phyloP scores from a whole-genome alignment of 2,888 invertebrate genomes.

The Leptinotarsa haldemani region DNA sequence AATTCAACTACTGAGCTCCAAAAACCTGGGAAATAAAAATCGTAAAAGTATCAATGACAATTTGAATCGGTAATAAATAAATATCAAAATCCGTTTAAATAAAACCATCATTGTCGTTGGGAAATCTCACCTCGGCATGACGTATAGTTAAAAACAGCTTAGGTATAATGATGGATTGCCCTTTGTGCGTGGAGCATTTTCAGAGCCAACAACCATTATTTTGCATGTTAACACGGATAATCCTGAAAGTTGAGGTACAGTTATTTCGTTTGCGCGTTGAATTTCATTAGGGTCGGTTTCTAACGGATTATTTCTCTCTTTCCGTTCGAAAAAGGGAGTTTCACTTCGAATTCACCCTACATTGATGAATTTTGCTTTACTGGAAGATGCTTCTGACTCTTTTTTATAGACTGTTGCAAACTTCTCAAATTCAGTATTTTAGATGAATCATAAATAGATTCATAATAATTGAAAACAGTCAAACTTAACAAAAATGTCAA shows the following conservation, averaged over 20 bases:
- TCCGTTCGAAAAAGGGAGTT: not conserved
- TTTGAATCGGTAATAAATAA: slow-evolving; percentile 6
- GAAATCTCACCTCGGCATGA: slow-evolving; percentile 13
- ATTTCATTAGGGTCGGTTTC: slow-evolving; percentile 1
- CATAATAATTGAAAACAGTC: no score
- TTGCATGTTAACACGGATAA: slow-evolving; percentile 20
- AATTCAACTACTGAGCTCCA: no score
- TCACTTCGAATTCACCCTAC: no score
- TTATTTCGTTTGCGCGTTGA: slow-evolving; percentile 2
- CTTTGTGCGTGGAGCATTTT: slow-evolving; percentile 9
- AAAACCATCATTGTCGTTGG: slow-evolving; percentile 1
- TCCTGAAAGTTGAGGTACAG: slow-evolving; percentile 9
- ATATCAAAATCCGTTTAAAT: not conserved
- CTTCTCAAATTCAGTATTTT: no score
- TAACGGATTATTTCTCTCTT: not conserved
- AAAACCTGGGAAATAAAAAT: no score
- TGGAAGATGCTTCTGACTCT: no score
- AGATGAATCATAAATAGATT: no score
- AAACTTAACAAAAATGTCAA: no score
- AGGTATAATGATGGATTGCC: slow-evolving; percentile 17
- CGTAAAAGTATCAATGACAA: not conserved
- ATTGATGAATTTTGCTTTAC: no score
- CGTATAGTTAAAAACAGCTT: slow-evolving; percentile 17
- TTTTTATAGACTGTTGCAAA: no score
- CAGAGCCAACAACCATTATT: slow-evolving; percentile 17